Base-by-base conservation (phyloP, 53 echinoderm and acorn worm species). In the Luidia sarsii region DNA sequence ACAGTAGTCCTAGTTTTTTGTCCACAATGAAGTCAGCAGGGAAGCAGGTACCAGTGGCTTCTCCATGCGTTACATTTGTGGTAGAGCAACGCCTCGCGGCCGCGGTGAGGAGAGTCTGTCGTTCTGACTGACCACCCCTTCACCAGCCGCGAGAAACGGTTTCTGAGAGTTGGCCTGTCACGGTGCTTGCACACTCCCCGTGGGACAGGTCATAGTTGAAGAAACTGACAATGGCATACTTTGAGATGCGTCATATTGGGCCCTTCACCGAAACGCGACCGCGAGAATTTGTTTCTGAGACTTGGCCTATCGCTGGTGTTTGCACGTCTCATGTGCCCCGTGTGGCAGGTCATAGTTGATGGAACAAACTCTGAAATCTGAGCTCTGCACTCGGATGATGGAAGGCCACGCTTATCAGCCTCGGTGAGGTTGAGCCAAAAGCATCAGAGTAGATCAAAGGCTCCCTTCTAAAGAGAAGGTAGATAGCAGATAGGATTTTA, bases 21-120 rank as follows among this genome's bases (percentile, higher is more conserved):
- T 11, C 91, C 91, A 91, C 91, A 91, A 74, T 59, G 41, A 82
- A 87, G 91, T 91, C 91, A 91, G 80, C 91, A 66, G 84, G 64
- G 85, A 75, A 59, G 84, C 39, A 80, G 20, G 6, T 18, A 7
- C 6, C 23, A 43, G 22, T 75, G 36, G 29, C 86, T 86, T 59
- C 67, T 28, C 36, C 33, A n/a, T 41, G 86, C 33, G 86, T 86
- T 86, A 70, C 79, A 66, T 16, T 86, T 86, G 86, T 86, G 86
- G 86, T 65, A 86, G 46, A 86, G 32, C 41, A 86, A 86, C 10
- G 45, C 43, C 28, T 59, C 77, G 11, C 61, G 77, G 77, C 61
- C 60, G 27, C 32, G 60, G 83, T 60, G 71, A 30, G 43, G 57
- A 61, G 18, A 15, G 13, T 43, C 46, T 24, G 35, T 71, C 59